A percentile compares a stretch with the other conserved stretches of the same genome.
These are phyloP conservation scores for Pelmatolapia mariae DNA, from an alignment of 2,113 vertebrate genomes.

Conservation along the genomic window DNA sequence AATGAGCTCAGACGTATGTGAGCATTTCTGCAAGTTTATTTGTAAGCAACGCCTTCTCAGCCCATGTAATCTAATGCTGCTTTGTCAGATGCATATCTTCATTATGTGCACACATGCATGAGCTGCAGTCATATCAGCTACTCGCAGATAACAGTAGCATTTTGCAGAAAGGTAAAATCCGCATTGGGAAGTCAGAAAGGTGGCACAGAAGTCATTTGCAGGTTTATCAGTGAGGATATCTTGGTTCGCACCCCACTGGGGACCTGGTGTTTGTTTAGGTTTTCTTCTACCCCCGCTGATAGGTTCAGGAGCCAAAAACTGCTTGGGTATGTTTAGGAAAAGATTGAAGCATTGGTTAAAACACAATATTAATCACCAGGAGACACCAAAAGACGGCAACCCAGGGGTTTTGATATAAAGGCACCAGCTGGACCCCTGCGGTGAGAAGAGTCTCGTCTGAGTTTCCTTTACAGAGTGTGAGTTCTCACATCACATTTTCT, in stretches of 20 bases:
- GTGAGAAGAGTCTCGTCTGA: background rate
- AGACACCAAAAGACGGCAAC: background rate
- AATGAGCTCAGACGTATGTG: accelerated
- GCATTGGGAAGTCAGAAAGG: background rate
- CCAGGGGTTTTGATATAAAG: background rate
- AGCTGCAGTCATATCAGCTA: background rate
- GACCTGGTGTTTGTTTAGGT: background rate
- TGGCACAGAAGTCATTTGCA: background rate
- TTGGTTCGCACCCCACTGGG: background rate
- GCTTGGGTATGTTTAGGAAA: accelerated
- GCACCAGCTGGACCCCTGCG: background rate
- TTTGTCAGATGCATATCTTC: background rate
- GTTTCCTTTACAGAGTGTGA: background rate
- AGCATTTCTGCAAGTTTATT: background rate
- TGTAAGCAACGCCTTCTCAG: background rate
- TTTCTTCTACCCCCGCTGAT: background rate
- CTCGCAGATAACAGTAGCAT: background rate
- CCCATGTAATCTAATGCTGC: background rate
- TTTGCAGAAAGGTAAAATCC: background rate
- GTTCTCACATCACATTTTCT: background rate
- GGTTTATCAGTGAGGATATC: background rate
- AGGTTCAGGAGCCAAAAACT: background rate
- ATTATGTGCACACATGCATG: background rate
- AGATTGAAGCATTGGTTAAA: background rate
- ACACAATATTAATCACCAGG: background rate